Percentiles rank a stretch among this genome's conserved stretches.
Conservation (phyloP, 2,797 vertebrate species). For the Sebastes vulpes region DNA sequence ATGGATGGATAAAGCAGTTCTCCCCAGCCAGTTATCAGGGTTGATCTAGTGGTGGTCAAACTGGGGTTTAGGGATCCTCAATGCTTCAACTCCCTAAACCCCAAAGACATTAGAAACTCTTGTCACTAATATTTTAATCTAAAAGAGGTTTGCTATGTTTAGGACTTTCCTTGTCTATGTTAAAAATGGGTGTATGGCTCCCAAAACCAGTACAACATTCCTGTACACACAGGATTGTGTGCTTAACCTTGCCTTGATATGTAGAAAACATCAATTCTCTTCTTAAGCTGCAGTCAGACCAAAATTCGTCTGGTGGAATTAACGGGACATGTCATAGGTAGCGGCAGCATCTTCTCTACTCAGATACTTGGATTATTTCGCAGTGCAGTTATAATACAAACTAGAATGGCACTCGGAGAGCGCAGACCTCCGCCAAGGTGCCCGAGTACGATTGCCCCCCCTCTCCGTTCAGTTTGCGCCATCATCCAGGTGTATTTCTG, state of each 20-base stretch:
- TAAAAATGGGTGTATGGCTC: background rate
- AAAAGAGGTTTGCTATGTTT: background rate
- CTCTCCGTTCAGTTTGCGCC: fast-evolving
- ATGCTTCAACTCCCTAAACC: background rate
- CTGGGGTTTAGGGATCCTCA: background rate
- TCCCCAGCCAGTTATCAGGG: background rate
- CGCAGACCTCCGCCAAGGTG: too few species aligned
- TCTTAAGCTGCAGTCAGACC: background rate
- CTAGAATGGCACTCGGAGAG: too few species aligned
- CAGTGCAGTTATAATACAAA: background rate
- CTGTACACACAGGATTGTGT: background rate
- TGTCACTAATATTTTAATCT: background rate
- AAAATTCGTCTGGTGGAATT: background rate
- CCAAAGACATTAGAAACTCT: background rate
- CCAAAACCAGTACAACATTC: background rate
- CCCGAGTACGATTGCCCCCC: too few species aligned
- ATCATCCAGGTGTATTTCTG: fast-evolving
- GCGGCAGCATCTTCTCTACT: background rate
- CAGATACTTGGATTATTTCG: background rate
- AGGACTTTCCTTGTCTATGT: background rate
- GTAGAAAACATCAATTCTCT: background rate
- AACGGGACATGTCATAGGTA: background rate
- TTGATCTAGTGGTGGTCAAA: background rate
- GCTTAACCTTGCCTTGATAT: background rate
- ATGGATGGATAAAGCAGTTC: background rate